These are phyloP conservation scores for Chionis minor DNA, from an alignment of 2,113 vertebrate genomes.

Conservation along the genomic window DNA sequence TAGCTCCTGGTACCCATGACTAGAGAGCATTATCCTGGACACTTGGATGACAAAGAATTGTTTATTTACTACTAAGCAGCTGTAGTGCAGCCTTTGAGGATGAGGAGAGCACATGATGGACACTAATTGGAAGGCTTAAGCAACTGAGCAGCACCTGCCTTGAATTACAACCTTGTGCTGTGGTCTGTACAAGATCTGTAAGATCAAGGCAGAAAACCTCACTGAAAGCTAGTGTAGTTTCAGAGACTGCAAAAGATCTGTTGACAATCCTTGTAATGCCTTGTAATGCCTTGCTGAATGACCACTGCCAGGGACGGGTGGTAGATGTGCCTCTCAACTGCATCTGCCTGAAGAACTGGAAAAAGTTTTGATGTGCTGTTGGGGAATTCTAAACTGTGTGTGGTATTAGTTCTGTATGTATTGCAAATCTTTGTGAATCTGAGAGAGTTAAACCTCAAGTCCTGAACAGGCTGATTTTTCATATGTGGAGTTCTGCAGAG, in stretches of 20 bases:
- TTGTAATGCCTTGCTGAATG: not conserved
- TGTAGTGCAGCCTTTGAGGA: not conserved
- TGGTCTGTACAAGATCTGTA: not conserved
- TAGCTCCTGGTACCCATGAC: not conserved
- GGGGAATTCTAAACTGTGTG: not conserved
- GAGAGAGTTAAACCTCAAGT: not conserved
- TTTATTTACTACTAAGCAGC: constrained; percentile 21
- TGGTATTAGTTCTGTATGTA: not conserved
- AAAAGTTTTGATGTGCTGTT: not conserved
- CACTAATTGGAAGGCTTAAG: constrained; percentile 22
- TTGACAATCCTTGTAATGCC: not conserved
- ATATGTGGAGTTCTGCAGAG: not conserved
- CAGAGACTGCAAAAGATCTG: not conserved
- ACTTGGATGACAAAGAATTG: not conserved
- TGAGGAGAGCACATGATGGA: constrained; percentile 23
- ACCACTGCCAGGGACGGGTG: not conserved
- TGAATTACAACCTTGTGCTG: not conserved
- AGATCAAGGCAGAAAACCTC: not conserved
- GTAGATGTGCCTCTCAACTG: not conserved
- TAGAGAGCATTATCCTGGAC: not conserved
- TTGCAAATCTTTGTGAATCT: not conserved
- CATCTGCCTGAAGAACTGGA: not conserved
- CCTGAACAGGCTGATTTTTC: not conserved
- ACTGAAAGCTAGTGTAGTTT: not conserved
- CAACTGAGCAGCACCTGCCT: not conserved